Conservation (phyloP, 2,113 vertebrate genomes). For the Indri indri region DNA sequence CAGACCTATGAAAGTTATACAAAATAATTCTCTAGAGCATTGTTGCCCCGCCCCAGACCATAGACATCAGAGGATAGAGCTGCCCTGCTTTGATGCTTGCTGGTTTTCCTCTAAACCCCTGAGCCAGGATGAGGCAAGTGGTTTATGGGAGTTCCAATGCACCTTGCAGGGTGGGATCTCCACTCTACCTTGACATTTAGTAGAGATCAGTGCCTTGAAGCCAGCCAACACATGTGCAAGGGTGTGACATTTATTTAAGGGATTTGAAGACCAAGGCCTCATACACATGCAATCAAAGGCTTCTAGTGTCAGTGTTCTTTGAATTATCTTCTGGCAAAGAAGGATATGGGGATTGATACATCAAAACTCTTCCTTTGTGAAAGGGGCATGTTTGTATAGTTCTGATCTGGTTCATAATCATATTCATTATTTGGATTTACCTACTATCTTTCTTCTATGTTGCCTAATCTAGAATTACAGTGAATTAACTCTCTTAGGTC, state of each 20-base stretch:
- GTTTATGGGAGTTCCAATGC: slow-evolving; percentile 77
- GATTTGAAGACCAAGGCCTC: slow-evolving; percentile 60
- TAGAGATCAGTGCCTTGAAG: slow-evolving; percentile 77
- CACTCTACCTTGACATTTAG: slow-evolving; percentile 68
- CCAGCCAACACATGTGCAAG: slow-evolving; percentile 77
- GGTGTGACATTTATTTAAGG: slow-evolving; percentile 71
- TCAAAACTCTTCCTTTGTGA: slow-evolving; percentile 63
- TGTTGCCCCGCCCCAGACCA: slow-evolving; percentile 65
- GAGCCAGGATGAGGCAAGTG: slow-evolving; percentile 73
- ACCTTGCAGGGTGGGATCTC: slow-evolving; percentile 75
- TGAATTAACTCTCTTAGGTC: slow-evolving; percentile 41
- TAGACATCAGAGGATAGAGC: slow-evolving; percentile 75
- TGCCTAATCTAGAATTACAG: slow-evolving; percentile 44
- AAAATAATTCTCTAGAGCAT: neutral
- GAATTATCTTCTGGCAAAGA: slow-evolving; percentile 67
- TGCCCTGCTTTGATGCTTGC: slow-evolving; percentile 53
- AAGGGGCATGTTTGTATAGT: slow-evolving; percentile 34
- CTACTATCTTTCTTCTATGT: slow-evolving; percentile 46
- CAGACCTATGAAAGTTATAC: slow-evolving; percentile 19
- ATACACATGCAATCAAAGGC: slow-evolving; percentile 60
- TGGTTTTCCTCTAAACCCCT: slow-evolving; percentile 78
- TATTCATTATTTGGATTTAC: slow-evolving; percentile 47
- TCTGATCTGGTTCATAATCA: slow-evolving; percentile 52
- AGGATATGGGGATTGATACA: slow-evolving; percentile 43
- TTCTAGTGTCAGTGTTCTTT: slow-evolving; percentile 54